Base-by-base conservation (phyloP, 2,797 vertebrate species). In the Hippoglossus hippoglossus region DNA sequence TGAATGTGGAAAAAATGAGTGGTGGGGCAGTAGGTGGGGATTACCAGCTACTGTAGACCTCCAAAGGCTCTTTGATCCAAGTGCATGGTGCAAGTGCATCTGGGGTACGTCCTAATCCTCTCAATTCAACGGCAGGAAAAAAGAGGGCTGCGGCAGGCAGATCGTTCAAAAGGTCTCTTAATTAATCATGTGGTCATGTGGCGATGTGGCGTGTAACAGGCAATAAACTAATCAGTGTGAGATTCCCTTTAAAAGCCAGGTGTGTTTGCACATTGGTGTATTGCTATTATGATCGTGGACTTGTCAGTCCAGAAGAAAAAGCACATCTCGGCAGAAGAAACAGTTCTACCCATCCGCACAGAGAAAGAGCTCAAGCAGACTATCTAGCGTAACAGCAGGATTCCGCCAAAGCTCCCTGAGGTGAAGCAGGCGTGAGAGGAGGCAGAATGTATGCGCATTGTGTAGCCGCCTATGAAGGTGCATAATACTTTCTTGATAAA, bases 1-100 rank as follows among this genome's bases (percentile, higher is more conserved):
- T 63, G 34, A 60, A 58, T 67, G 51, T 54, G 59, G 24, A 88
- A 65, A 68, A 65, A 67, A 64, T 52, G 9, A 52, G 10, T 19
- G 28, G 13, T 21, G 22, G 8, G 5, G 28, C 11, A 46, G 31
- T 10, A 54, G 51, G 44, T 46, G 28, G 25, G 39, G 5, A 3
- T 5, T 39, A 15, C 50, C 36, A 26, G 24, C 57, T 61, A 19
- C 59, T 51, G 59, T 22, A 59, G 46, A 73, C 25, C 34, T 53
- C 22, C 10, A 26, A 28, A 22, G 21, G n/a, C 21, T 22, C 13
- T 21, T 2, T 8, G 7, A 28, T 8, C 52, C 25, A 28, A 54
- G 52, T 26, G 25, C 25, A 54, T 2, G 7, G 4, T 53, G 51
- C 51, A 53, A 53, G 24, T 53, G 12, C 24, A 26, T 10, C 15